A percentile compares a stretch with the other conserved stretches of the same genome.
Evolutionary conservation across 37 sponge, comb jelly and placozoan genomes (phyloP).

Genomic region (Crambe crambe): DNA sequence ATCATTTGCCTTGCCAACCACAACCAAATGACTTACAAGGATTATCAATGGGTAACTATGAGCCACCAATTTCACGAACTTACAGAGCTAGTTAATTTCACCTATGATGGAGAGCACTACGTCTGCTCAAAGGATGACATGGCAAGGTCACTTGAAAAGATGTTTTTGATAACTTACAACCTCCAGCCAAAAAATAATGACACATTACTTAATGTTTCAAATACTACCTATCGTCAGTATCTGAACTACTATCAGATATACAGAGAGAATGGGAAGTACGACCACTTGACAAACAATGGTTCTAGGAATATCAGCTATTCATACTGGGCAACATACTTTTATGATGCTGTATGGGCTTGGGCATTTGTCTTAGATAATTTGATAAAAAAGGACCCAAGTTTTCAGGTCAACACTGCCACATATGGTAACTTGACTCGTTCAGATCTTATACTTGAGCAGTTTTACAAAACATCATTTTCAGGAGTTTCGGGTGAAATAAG

Average conservation of each 20-base stretch:
- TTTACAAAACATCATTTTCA: constrained; percentile 11
- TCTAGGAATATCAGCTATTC: neutral
- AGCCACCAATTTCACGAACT: neutral
- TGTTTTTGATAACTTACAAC: neutral
- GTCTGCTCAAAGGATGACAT: constrained; percentile 4
- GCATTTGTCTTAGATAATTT: constrained; percentile 22
- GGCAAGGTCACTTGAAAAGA: neutral
- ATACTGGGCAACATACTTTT: constrained; percentile 15
- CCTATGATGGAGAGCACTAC: neutral
- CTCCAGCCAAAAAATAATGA: neutral
- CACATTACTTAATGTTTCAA: neutral
- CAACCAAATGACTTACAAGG: neutral
- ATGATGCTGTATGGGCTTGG: constrained; percentile 35
- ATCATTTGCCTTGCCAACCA: constrained; percentile 19
- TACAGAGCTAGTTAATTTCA: neutral
- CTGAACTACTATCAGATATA: neutral
- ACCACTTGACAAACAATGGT: neutral
- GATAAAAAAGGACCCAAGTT: neutral
- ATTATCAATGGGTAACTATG: constrained; percentile 17
- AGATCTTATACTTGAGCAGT: constrained; percentile 1
- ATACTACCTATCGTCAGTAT: neutral
- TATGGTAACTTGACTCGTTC: neutral
- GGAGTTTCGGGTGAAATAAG: constrained; percentile 9
- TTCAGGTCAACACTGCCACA: neutral
- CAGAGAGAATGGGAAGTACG: neutral